Conservation (phyloP, 2,797 vertebrate species). For the Chloroceryle inda region DNA sequence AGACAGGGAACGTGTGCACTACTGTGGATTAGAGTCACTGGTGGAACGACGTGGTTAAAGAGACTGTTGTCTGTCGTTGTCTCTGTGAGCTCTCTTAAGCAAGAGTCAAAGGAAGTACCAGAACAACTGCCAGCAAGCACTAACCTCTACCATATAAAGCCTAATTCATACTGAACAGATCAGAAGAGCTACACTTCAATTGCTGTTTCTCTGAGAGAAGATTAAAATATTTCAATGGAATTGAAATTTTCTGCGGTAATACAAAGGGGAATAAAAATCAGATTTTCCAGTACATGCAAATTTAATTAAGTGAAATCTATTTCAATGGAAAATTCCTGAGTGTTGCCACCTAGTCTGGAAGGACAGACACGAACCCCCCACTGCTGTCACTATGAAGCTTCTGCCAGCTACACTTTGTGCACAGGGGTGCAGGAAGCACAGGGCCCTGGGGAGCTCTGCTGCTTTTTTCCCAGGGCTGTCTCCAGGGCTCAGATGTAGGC, state of each 20-base stretch:
- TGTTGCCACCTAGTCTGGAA: not conserved
- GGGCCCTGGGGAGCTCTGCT: not conserved
- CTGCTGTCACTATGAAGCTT: not conserved
- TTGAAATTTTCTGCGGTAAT: not conserved
- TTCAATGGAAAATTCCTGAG: not conserved
- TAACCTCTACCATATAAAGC: not conserved
- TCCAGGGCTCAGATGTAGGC: not conserved
- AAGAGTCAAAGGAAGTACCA: not conserved
- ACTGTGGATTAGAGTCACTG: not conserved
- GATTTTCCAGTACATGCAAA: slow-evolving; percentile 8
- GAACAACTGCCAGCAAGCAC: not conserved
- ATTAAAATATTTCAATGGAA: not conserved
- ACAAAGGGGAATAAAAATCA: not conserved
- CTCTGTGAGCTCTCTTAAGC: not conserved
- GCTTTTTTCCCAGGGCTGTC: not conserved
- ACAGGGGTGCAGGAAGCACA: not conserved
- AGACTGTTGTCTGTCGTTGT: not conserved
- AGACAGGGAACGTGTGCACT: fast-evolving
- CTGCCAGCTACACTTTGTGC: not conserved
- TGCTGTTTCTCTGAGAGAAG: slow-evolving; percentile 8
- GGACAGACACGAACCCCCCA: not conserved
- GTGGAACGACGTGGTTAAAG: not conserved
- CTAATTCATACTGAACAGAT: not conserved
- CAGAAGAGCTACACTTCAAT: not conserved
- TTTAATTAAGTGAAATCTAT: slow-evolving; percentile 16